Evolutionary conservation across 2,888 invertebrate species (phyloP), one percentile per base, ranked within the genome.

Genomic region (Mythimna loreyi): DNA sequence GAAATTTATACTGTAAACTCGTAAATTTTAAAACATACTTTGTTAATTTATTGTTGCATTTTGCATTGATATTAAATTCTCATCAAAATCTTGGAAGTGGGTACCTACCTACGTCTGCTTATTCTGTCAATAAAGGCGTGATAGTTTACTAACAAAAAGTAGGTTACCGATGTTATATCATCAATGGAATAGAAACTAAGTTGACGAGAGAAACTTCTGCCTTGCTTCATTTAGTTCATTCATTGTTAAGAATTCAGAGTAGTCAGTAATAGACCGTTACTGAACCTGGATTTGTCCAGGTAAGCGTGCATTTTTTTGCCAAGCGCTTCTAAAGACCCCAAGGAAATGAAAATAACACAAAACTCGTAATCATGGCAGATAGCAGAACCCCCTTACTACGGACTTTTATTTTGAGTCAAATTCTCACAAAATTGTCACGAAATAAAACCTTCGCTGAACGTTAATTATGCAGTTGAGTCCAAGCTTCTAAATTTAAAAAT

Each of bases 371-470:
- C 52, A 30, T 40, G 25, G 6, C 19, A 74, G 75, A 43, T 65
- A 53, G 16, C 40, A n/a, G 30, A 55, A 16, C 67, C 55, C 47
- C 49, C 36, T 36, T 75, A 71, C 71, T 28, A 67, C 6, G 30
- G 7, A 21, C 6, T 30, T 36, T 40, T 21, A 55, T 11, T 11
- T 36, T 4, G 9, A 23, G 28, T 40, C 30, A 68, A 25, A 55
- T 33, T 33, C 55, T 33, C 33, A 33, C 16, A 13, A 49, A 62
- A 13, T 25, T 0, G 21, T 36, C 13, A 47, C 13, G 13, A 16
- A 30, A 8, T 33, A 5, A n/a, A 4, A 33, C 33, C 33, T 9
- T 13, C 21, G 28, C 19, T 9, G 52, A 4, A 28, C 6, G 8
- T 47, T 47, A 8, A 16, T 4, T n/a, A 11, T 6, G 3, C 23